Evolutionary conservation across 2,113 vertebrate species (phyloP).

Genomic region (Thinocorus orbignyianus): DNA sequence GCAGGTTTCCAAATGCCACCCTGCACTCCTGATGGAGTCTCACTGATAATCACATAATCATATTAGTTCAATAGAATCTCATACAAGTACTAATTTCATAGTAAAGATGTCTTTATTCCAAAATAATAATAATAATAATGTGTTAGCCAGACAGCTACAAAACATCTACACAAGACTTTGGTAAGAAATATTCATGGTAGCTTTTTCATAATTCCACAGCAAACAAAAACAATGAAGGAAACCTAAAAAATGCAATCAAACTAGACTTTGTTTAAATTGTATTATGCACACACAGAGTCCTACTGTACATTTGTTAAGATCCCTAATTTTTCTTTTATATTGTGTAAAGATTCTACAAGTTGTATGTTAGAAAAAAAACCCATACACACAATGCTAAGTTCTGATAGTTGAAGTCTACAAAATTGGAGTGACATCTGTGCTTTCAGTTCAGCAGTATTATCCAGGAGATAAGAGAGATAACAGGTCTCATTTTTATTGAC

Average conservation of each 20-base stretch:
- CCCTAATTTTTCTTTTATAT: slow-evolving; percentile 27
- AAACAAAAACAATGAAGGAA: slow-evolving; percentile 60
- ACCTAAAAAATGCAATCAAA: slow-evolving; percentile 63
- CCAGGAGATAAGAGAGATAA: slow-evolving; percentile 62
- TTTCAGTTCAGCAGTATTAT: slow-evolving; percentile 74
- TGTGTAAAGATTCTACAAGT: slow-evolving; percentile 70
- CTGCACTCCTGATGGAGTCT: accelerated
- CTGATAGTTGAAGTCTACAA: slow-evolving; percentile 74
- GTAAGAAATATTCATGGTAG: slow-evolving; percentile 84
- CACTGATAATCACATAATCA: neutral
- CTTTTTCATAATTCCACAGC: slow-evolving; percentile 78
- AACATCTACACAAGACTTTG: slow-evolving; percentile 92
- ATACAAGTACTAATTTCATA: slow-evolving; percentile 66
- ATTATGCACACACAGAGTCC: slow-evolving; percentile 60
- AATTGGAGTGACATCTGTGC: slow-evolving; percentile 83
- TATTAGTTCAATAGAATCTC: neutral
- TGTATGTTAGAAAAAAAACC: slow-evolving; percentile 64
- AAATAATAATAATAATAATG: slow-evolving; percentile 81
- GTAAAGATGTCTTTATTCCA: slow-evolving; percentile 92
- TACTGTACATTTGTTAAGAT: slow-evolving; percentile 55
- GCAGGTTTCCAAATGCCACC: neutral
- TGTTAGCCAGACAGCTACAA: slow-evolving; percentile 82
- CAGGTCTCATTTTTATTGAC: slow-evolving; percentile 65
- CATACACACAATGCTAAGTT: slow-evolving; percentile 64
- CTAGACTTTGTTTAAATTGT: slow-evolving; percentile 27